These are phyloP conservation scores for Serripes groenlandicus DNA, from an alignment of 2,888 invertebrate species.

Conservation along the genomic window DNA sequence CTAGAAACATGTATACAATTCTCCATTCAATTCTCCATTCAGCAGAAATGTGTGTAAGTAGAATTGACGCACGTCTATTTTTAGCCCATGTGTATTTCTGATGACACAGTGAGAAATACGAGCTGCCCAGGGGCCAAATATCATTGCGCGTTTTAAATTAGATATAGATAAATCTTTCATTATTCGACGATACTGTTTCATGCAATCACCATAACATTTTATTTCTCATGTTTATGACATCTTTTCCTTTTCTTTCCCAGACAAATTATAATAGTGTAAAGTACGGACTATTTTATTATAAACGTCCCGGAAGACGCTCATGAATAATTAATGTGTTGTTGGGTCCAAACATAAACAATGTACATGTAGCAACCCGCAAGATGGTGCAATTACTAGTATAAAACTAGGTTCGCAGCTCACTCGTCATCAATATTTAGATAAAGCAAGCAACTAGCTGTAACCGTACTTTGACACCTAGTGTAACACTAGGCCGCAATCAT, in stretches of 20 bases:
- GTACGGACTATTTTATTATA: no score
- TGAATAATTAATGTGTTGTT: neutral
- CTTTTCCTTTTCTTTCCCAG: no score
- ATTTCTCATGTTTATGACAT: no score
- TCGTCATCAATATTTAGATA: neutral
- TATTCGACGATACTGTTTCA: no score
- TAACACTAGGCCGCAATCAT: constrained; percentile 4
- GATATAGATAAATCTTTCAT: no score
- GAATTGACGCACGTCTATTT: neutral
- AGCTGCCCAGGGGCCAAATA: neutral
- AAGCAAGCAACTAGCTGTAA: neutral
- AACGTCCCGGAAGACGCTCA: neutral
- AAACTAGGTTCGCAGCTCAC: neutral
- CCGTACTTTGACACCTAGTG: constrained; percentile 8
- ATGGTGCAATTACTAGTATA: constrained; percentile 13
- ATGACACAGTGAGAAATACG: constrained; percentile 10
- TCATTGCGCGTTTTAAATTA: neutral
- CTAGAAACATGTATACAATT: no score
- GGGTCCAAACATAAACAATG: neutral
- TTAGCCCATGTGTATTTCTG: constrained; percentile 8
- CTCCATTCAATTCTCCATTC: no score
- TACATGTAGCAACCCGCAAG: constrained; percentile 25
- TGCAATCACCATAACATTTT: no score
- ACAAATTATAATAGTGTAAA: no score
- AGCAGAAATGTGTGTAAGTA: no score